Conservation (phyloP, 2,113 vertebrate genomes). For the Dipodomys merriami region DNA sequence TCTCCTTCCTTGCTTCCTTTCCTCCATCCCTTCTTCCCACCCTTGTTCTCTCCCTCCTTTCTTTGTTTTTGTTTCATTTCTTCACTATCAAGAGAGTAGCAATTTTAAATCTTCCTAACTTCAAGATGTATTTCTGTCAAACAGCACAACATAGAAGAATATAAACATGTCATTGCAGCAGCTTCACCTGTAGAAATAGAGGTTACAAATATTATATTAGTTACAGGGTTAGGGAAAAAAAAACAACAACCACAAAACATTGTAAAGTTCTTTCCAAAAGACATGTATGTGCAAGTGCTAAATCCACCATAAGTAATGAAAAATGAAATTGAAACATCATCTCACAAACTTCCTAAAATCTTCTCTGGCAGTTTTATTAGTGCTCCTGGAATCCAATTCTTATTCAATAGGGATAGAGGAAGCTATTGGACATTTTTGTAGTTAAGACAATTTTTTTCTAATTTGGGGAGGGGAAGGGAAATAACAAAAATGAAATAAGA, state of each 20-base stretch:
- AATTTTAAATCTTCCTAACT: conserved; percentile 46
- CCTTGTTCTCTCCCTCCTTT: neutral
- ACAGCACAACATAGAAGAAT: conserved; percentile 41
- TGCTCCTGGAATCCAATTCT: conserved; percentile 1
- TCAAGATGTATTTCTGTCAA: conserved; percentile 52
- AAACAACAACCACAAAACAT: neutral
- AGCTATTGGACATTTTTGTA: neutral
- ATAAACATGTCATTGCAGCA: conserved; percentile 65
- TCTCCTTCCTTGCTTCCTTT: neutral
- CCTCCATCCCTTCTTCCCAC: neutral
- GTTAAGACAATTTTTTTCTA: too few relatives aligned
- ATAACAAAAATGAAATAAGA: too few relatives aligned
- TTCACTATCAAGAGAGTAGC: neutral
- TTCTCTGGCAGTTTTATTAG: conserved; percentile 41
- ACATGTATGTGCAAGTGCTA: conserved; percentile 41
- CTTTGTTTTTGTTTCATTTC: neutral
- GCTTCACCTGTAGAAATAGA: conserved; percentile 63
- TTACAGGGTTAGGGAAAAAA: conserved; percentile 54
- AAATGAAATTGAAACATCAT: conserved; percentile 59
- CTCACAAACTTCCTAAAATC: conserved; percentile 15
- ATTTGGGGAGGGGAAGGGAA: too few relatives aligned
- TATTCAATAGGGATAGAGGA: conserved; percentile 54
- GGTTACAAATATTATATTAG: conserved; percentile 74
- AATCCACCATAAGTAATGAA: conserved; percentile 63
- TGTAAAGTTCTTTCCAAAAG: conserved; percentile 64